Evolutionary conservation across 2,797 vertebrate species (phyloP), one percentile per base, ranked within the genome.

Genomic region (Coendou prehensilis): DNA sequence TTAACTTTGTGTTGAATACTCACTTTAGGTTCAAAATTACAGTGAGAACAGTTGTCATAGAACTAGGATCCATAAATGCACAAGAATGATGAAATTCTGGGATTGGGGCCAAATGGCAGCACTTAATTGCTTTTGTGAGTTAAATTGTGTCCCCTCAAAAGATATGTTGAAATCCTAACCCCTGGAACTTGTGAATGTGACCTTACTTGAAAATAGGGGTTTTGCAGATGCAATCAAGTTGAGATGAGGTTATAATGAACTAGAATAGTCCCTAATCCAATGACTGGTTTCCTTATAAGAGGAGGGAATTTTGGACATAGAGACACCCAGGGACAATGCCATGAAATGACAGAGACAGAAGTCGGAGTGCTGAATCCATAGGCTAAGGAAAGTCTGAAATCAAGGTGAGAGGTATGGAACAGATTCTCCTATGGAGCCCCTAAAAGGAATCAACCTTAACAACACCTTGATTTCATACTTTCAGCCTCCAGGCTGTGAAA

Each of bases 1-100:
- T 89, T 89, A 79, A 54, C 63, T 79, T 83, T 84, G 50, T 90
- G 18, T 13, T 88, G 30, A 56, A 7, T 95, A 59, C 84, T 94
- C 18, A 81, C 11, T 57, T 23, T n/a, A 84, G 20, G 5, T 90
- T 30, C 95, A 47, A 92, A 69, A 83, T 92, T 50, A 83, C 0
- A 79, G 26, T 83, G 45, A 63, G 9, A 75, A 63, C 11, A 37
- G 5, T 33, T 92, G 45, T 61, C 50, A 80, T 83, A 87, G 52
- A 88, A 47, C 2, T 45, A 22, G 37, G 75, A 94, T 71, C 11
- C 28, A 10, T 87, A 84, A 54, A 54, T 67, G 13, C 56, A 80
- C 69, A 57, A 89, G 14, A 88, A 91, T 94, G 54, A 81, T 86
- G 54, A 41, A 80, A 45, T 23, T 11, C 50, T 69, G 14, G 59